Evolutionary conservation across 2,113 vertebrate species (phyloP).

Genomic region (Arvicanthis niloticus): DNA sequence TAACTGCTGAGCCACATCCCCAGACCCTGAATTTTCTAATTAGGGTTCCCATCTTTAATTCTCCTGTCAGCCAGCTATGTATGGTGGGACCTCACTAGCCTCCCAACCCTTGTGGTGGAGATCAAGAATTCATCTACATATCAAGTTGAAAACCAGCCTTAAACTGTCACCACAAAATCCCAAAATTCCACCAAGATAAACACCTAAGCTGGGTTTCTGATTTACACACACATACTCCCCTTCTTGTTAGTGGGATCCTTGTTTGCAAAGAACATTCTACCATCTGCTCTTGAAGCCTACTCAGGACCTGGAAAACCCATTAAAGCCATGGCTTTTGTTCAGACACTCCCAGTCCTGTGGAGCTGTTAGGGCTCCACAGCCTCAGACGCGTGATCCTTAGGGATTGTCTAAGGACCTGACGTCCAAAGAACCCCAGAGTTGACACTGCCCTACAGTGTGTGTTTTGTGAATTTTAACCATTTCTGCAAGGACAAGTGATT

Average conservation of each 20-base stretch:
- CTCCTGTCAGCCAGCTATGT: background rate
- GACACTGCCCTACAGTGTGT: background rate
- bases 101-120: background rate
- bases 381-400: background rate
- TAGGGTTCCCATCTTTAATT: background rate
- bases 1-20: background rate
- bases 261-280: background rate
- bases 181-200: background rate
- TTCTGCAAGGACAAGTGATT: background rate
- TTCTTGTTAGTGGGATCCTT: background rate
- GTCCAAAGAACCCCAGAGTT: background rate
- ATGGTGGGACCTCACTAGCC: background rate
- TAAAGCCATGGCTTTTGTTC: background rate
- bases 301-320: background rate
- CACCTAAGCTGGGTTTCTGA: background rate
- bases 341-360: background rate
- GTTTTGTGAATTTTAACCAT: background rate
- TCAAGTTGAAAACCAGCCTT: background rate
- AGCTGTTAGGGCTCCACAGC: accelerated
- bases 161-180: background rate
- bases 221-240: background rate
- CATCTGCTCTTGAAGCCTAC: background rate
- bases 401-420: background rate
- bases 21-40: background rate
- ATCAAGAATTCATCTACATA: background rate